Evolutionary conservation across 1,140 invertebrate genomes (phyloP), one percentile per base, ranked within the genome.

Genomic region (Stegodyphus mimosarum): DNA sequence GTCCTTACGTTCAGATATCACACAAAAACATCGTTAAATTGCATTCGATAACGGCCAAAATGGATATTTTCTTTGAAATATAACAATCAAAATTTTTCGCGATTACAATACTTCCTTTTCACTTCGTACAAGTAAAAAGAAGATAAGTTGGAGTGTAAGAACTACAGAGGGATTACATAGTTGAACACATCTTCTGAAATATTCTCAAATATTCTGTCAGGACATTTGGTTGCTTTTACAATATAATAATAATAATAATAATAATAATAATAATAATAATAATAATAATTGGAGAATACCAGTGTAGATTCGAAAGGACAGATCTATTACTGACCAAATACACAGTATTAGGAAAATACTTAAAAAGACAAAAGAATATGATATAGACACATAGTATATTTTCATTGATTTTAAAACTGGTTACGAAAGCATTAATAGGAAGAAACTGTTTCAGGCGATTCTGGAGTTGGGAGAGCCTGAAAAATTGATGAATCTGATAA

Each of bases 281-380:
- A n/a, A n/a, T n/a, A 11, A 17, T 66, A n/a, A 66, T 17, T 11
- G 64, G 64, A 66, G 6, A 11, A 11, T 11, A 66, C 17, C 64
- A 66, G n/a, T 66, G 64, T 66, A 17, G 64, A n/a, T 66, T 66
- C 64, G 7, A 66, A 66, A 17, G n/a, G n/a, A n/a, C 10, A 66
- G 17, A 66, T 66, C 64, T 6, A 66, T n/a, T 11, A 66, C 64
- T 6, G 17, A 66, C 64, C 64, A 66, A 66, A 66, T 66, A n/a
- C 64, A 66, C 17, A 17, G 11, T n/a, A 11, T 66, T 10, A 66
- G 7, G 17, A 7, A 66, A 66, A 66, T 66, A 11, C 7, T 66
- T 66, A n/a, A 66, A 17, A 66, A 66, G n/a, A 66, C 64, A 11
- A 66, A 66, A 66, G 64, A 66, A 66, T 66, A 10, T 66, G n/a